Evolutionary conservation across 2,797 vertebrate species (phyloP), one percentile per base, ranked within the genome.

Genomic region (Nannoperca obscura): DNA sequence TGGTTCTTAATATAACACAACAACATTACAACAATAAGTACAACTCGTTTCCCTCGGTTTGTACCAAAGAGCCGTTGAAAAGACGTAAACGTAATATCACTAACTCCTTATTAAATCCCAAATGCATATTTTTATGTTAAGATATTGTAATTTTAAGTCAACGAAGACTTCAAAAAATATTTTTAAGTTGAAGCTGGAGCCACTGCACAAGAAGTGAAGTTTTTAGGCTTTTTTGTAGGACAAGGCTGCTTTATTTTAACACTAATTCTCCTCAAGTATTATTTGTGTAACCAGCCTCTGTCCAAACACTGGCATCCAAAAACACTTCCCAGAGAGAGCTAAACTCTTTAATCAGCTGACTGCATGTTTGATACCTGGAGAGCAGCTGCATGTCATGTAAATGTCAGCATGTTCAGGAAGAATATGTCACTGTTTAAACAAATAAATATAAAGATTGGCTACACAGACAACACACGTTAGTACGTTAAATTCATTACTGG

Each of bases 371-470:
- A 47, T 13, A 55, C 44, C 40, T 30, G 50, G 38, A 38, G 50
- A 40, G 42, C 19, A 53, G 60, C 54, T 74, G 10, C 34, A 32
- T 32, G 36, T 60, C 57, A 54, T 47, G 27, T 36, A 61, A 61
- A 76, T 61, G n/a, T 67, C 55, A 58, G n/a, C 71, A 40, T n/a
- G 40, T 19, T 50, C 19, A 50, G 40, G 6, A 36, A 40, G 17
- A 57, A 47, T 9, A 47, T 34, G 55, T 15, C 15, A 19, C 42
- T 1, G 8, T 0, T 11, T 40, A 46, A 22, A 70, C 14, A 12
- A 1, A 58, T 27, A 38, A 2, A 27, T 27, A 10, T 40, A 40
- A 40, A 40, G 19, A 57, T 5, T 17, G 19, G 38, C 15, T 19
- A 9, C 20, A 42, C 0, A 24, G 5, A 19, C 1, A 44, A 44